phyloP scores from a whole-genome alignment of 2,888 invertebrate genomes.

The Aleiodes testaceus region DNA sequence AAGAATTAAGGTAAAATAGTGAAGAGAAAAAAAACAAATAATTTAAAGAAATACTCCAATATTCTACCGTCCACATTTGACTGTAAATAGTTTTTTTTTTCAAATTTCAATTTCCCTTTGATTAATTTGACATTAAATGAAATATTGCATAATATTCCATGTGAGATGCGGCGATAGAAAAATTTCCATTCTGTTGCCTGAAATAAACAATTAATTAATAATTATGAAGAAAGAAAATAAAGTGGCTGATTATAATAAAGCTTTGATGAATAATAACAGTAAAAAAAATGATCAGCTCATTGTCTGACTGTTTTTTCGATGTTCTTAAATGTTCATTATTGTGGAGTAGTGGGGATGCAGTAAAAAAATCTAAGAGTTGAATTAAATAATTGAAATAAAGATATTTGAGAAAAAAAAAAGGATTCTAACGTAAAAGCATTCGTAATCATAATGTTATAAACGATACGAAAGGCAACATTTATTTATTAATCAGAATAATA shows the following conservation, averaged over 20 bases:
- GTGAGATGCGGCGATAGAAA: constrained; percentile 33
- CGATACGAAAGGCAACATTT: constrained; percentile 7
- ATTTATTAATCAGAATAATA: background rate
- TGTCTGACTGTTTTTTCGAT: constrained; percentile 64
- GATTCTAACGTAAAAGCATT: constrained; percentile 41
- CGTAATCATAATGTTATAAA: constrained; percentile 45
- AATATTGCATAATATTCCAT: constrained; percentile 25
- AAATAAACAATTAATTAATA: background rate
- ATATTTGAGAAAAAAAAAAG: constrained; percentile 7
- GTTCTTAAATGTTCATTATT: constrained; percentile 65
- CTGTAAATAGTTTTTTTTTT: constrained; percentile 43
- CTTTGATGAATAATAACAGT: constrained; percentile 2
- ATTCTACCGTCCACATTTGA: constrained; percentile 50
- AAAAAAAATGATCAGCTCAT: constrained; percentile 20
- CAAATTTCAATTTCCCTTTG: background rate
- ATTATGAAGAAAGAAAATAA: background rate
- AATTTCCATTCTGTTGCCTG: constrained; percentile 11
- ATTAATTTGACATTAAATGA: background rate
- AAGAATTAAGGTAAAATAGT: constrained; percentile 1
- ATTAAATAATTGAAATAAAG: constrained; percentile 14
- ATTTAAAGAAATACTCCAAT: constrained; percentile 35
- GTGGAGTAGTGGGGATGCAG: constrained; percentile 41
- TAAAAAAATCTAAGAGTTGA: background rate
- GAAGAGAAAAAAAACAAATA: constrained; percentile 26
- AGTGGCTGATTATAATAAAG: too few relatives aligned